Percentiles rank a stretch among this genome's conserved stretches.
phyloP scores from a whole-genome alignment of 1,140 invertebrate genomes.

The Pentalonia nigronervosa region DNA sequence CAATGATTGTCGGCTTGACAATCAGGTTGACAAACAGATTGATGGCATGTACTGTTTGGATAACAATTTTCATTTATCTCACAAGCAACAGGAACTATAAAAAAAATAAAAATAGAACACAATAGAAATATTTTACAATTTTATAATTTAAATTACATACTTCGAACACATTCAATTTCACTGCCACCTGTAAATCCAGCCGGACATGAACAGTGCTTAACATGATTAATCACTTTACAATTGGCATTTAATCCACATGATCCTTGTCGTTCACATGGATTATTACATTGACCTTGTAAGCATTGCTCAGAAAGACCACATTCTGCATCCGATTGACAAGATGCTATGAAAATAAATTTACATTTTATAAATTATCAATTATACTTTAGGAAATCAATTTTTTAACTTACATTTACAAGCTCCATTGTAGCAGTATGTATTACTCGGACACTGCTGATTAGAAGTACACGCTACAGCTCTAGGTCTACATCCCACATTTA shows the following conservation, averaged over 20 bases:
- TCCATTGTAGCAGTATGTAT: constrained; percentile 82
- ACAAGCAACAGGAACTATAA: constrained; percentile 80
- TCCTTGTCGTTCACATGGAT: constrained; percentile 79
- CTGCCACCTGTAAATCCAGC: constrained; percentile 86
- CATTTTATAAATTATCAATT: neutral
- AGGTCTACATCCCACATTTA: constrained; percentile 77
- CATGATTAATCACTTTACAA: constrained; percentile 78
- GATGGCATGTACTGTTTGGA: constrained; percentile 74
- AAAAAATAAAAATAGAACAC: constrained; percentile 48
- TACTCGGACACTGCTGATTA: constrained; percentile 76
- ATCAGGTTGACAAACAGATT: constrained; percentile 78
- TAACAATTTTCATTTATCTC: constrained; percentile 74
- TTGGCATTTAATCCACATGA: constrained; percentile 90
- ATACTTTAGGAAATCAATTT: neutral
- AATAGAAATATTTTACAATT: neutral
- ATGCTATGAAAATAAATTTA: constrained; percentile 67
- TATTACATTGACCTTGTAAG: constrained; percentile 80
- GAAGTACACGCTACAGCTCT: constrained; percentile 75
- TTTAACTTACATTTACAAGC: constrained; percentile 78
- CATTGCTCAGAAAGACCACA: constrained; percentile 82
- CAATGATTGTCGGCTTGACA: constrained; percentile 83
- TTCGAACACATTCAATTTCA: constrained; percentile 82
- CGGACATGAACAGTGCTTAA: constrained; percentile 82
- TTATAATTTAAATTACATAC: constrained; percentile 67
- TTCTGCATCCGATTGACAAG: constrained; percentile 81